Base-by-base conservation (phyloP, 2,888 invertebrate species). In the Panopea generosa region DNA sequence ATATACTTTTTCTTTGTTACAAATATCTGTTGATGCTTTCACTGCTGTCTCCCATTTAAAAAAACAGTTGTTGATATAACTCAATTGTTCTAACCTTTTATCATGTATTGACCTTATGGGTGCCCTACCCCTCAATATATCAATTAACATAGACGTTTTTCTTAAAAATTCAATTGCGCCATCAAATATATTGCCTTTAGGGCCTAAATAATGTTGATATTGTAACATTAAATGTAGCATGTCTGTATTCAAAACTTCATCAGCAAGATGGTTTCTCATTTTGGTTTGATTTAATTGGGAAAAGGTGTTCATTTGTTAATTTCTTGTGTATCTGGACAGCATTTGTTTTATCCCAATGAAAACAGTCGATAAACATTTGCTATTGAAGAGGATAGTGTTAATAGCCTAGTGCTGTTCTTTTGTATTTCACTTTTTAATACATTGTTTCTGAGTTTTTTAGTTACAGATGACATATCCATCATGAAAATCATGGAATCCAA, bases 381-480 rank as follows among this genome's bases (percentile, higher is more conserved):
- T 73, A 77, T 18, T 67, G 63, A 50, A 77, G 62, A 6, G 43
- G 29, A 14, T 2, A 67, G n/a, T 14, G 52, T 63, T 0, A 70
- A 40, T 1, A 61, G 14, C 43, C 69, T 57, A 6, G 69, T 76
- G 57, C 47, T 59, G 26, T 24, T 6, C 53, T 56, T 59, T 3
- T 16, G 9, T 47, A 47, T 43, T 0, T 61, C 76, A 70, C 70
- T 76, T 18, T 73, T 69, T 14, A 77, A 26, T 14, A 73, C 55
- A 33, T 67, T 80, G 47, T 80, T 80, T 55, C 77, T 47, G 9
- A 73, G 68, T 20, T 77, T 77, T 49, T 77, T 77, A 26, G 73
- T 27, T 3, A 73, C 59, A 66, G 77, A 74, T 2, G 69, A 66
- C 2, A 55, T n/a, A 45, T 74, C 74, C 45, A 57, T 61, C 29